Percentiles rank a stretch among this genome's conserved stretches.
phyloP scores from a whole-genome alignment of 1,140 invertebrate genomes.

The Ephestia elutella region DNA sequence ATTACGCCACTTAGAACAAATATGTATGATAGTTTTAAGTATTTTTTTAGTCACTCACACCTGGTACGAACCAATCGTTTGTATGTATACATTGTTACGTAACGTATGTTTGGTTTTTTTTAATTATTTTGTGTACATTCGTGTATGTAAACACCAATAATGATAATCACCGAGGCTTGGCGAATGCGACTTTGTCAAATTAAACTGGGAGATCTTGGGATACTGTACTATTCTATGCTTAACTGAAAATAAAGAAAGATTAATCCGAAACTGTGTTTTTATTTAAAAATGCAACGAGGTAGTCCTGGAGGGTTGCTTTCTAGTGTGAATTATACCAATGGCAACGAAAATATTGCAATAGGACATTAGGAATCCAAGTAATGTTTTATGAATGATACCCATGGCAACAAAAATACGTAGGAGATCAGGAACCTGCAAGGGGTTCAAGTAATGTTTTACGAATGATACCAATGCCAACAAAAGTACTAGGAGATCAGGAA shows the following conservation, averaged over 20 bases:
- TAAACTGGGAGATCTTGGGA: conserved; percentile 61
- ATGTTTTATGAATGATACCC: too few species aligned
- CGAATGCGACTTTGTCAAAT: conserved; percentile 54
- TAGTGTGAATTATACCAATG: too few species aligned
- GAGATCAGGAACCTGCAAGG: too few species aligned
- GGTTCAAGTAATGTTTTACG: too few species aligned
- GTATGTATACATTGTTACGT: conserved; percentile 16
- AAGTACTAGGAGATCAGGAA: background rate
- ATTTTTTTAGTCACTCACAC: conserved; percentile 25
- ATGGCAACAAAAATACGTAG: too few species aligned
- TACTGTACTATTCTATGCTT: conserved; percentile 73
- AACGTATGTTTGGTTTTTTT: conserved; percentile 31
- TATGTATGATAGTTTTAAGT: conserved; percentile 35
- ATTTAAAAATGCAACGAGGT: too few species aligned
- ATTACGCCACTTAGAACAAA: conserved; percentile 41
- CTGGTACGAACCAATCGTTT: background rate
- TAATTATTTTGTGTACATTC: conserved; percentile 25
- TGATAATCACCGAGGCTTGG: conserved; percentile 42
- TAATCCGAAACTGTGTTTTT: conserved; percentile 46
- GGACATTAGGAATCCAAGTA: too few species aligned
- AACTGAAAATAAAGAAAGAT: conserved; percentile 71
- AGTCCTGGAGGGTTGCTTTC: too few species aligned
- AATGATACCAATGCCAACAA: too few species aligned
- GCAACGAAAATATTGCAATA: too few species aligned
- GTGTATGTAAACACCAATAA: conserved; percentile 27